Evolutionary conservation across 1,140 invertebrate species (phyloP).

Genomic region (Elymnias hypermnestra): DNA sequence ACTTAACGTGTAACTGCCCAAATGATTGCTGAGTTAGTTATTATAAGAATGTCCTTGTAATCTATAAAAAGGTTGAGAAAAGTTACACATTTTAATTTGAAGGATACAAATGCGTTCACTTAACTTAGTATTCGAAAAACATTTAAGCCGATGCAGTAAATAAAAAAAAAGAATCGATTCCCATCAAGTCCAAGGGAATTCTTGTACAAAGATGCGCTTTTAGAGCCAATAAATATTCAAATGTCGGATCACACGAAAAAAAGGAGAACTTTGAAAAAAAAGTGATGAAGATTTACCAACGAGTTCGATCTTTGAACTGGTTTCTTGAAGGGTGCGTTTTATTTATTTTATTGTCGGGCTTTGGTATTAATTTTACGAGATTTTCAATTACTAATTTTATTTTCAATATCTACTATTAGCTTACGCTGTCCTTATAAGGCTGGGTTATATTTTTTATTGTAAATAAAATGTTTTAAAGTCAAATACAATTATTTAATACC

Average conservation of each 20-base stretch:
- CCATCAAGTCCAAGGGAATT: conserved; percentile 20
- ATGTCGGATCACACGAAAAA: conserved; percentile 22
- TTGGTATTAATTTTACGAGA: too few species aligned
- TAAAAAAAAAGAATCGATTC: conserved; percentile 20
- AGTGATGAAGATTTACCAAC: conserved; percentile 10
- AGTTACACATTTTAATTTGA: not conserved
- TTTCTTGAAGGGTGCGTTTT: not conserved
- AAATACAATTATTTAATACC: too few species aligned
- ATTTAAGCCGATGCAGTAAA: conserved; percentile 3
- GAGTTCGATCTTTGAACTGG: conserved; percentile 12
- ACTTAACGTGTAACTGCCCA: too few species aligned
- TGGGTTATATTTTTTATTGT: too few species aligned
- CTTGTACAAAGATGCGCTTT: conserved; percentile 24
- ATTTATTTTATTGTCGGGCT: not conserved
- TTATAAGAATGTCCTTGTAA: too few species aligned
- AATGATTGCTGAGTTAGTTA: too few species aligned
- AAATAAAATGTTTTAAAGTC: too few species aligned
- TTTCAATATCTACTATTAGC: too few species aligned
- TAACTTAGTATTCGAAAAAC: not conserved
- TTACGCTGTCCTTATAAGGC: too few species aligned
- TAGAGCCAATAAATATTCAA: conserved; percentile 30
- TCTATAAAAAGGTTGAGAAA: not conserved
- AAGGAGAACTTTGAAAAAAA: conserved; percentile 7
- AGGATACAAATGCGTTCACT: conserved; percentile 3
- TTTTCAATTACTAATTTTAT: too few species aligned